Evolutionary conservation across 2,113 vertebrate species (phyloP), one percentile per base, ranked within the genome.

Genomic region (Microcebus ravelobensis): DNA sequence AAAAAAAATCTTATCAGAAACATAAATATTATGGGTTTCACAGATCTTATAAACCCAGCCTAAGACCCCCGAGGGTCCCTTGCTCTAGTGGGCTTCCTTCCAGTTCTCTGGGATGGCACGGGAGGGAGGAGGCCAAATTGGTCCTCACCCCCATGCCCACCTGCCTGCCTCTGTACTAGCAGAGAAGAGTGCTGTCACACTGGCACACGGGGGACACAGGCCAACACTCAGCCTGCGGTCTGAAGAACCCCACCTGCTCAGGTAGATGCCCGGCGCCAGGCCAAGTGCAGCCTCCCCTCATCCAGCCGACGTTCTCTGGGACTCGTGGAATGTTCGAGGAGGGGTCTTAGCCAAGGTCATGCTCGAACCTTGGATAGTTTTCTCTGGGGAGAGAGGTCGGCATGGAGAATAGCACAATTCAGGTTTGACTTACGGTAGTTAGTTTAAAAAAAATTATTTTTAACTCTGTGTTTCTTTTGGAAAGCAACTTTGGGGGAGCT

Each of bases 401-500:
- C 80, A 27, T 34, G 67, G 73, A 76, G 55, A 27, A 21, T 0
- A 8, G 31, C 70, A 15, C 25, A 8, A 13, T 87, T 81, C 67
- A 42, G 74, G 67, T 29, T 68, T 81, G 81, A 68, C 70, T 90
- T 50, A 29, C 45, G 1, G 6, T 36, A 27, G 76, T 79, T 61
- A 74, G 55, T 63, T n/a, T 55, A 2, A 39, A 81, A 55, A 52
- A 55, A 52, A 8, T 10, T 21, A 13, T 18, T 48, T 25, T 65
- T 68, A 95, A 91, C 29, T 55, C 67, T 25, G 0, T 84, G 34
- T 90, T 94, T 94, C 70, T 83, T 94, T 77, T 34, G 63, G 92
- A 95, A 94, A 88, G 74, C 74, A 92, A 87, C 93, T 97, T 94
- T 34, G 55, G 91, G 93, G 93, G 74, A 82, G 93, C 86, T n/a